These are phyloP conservation scores for Trochalopteron elliotii DNA, from an alignment of 2,113 vertebrate species.

Conservation along the genomic window DNA sequence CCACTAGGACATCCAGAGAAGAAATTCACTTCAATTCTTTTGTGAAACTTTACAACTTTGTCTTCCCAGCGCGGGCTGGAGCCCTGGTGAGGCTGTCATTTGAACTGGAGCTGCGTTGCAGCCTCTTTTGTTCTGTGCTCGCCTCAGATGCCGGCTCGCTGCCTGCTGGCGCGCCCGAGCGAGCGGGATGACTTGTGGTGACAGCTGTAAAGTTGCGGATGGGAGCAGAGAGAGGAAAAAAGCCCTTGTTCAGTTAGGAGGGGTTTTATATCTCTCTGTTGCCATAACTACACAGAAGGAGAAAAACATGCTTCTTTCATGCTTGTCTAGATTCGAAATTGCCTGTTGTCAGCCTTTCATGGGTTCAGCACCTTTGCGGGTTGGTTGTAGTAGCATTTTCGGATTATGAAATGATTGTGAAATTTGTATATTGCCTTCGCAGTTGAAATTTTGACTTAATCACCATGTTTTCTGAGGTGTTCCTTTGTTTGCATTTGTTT, in stretches of 20 bases:
- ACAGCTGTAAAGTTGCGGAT: conserved; percentile 60
- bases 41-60: conserved; percentile 39
- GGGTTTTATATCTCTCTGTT: conserved; percentile 61
- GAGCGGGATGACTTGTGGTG: conserved; percentile 46
- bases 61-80: conserved; percentile 29
- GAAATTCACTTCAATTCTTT: conserved; percentile 50
- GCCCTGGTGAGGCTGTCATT: conserved; percentile 60
- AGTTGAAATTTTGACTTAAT: conserved; percentile 37
- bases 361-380: conserved; percentile 46
- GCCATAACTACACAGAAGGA: conserved; percentile 69
- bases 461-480: not conserved
- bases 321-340: conserved; percentile 66
- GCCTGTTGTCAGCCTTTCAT: conserved; percentile 60
- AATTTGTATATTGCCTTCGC: conserved; percentile 34
- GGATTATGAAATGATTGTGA: conserved; percentile 7
- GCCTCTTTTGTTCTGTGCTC: conserved; percentile 50
- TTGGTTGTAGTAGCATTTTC: conserved; percentile 11
- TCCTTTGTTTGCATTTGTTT: not conserved
- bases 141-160: conserved; percentile 23
- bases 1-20: conserved; percentile 2
- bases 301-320: conserved; percentile 66
- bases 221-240: conserved; percentile 56
- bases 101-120: conserved; percentile 43
- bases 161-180: conserved; percentile 47
- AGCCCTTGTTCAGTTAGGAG: conserved; percentile 53